These are phyloP conservation scores for Baccha elongata DNA, from an alignment of 2,888 invertebrate species.

Conservation along the genomic window DNA sequence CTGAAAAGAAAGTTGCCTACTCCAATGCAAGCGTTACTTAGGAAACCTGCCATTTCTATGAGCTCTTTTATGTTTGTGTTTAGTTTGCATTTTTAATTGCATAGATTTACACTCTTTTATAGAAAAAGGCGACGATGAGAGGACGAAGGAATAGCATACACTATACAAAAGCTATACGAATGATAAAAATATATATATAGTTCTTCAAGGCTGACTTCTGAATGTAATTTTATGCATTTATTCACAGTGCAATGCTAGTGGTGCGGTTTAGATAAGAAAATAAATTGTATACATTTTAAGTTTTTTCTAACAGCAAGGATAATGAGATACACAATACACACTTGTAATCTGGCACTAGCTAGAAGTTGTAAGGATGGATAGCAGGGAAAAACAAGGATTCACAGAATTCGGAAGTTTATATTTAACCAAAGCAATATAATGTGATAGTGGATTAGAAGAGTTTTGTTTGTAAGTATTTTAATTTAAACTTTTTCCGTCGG, in stretches of 20 bases:
- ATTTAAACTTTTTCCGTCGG: no score
- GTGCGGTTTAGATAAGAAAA: slow-evolving; percentile 61
- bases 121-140: background rate
- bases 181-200: background rate
- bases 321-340: slow-evolving; percentile 33
- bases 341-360: background rate
- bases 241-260: slow-evolving; percentile 48
- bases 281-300: slow-evolving; percentile 21
- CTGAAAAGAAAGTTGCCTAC: background rate
- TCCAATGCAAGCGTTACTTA: background rate
- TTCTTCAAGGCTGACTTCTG: slow-evolving; percentile 2
- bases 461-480: no score
- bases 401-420: no score
- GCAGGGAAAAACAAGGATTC: no score
- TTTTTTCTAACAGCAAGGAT: slow-evolving; percentile 33
- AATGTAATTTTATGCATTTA: slow-evolving; percentile 56
- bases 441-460: no score
- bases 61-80: slow-evolving; percentile 25
- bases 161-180: background rate
- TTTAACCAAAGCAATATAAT: no score
- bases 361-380: no score
- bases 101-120: slow-evolving; percentile 57
- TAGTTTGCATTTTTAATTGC: slow-evolving; percentile 72
- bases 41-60: background rate
- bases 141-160: background rate